phyloP scores from a whole-genome alignment of 2,113 vertebrate species.

The Alexandromys fortis region DNA sequence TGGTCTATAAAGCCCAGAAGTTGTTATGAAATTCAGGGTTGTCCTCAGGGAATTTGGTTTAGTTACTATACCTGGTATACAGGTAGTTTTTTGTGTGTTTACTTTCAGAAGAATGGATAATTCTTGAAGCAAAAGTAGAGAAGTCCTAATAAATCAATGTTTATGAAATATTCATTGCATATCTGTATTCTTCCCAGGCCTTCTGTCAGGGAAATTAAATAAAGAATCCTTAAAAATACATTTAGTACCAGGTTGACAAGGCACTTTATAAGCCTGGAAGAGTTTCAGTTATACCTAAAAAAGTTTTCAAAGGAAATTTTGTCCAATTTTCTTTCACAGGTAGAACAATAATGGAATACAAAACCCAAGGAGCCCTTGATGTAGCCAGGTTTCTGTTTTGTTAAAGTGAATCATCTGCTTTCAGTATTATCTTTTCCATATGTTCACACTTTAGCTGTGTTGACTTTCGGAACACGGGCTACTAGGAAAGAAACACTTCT shows the following conservation, averaged over 20 bases:
- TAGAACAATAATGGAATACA: slow-evolving; percentile 66
- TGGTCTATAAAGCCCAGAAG: slow-evolving; percentile 72
- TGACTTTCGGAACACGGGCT: slow-evolving; percentile 5
- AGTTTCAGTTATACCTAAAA: slow-evolving; percentile 60
- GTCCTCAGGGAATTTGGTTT: slow-evolving; percentile 79
- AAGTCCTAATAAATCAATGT: slow-evolving; percentile 86
- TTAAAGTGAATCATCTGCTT: not conserved
- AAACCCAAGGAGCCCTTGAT: not conserved
- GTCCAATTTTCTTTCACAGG: slow-evolving; percentile 4
- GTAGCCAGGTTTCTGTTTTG: not conserved
- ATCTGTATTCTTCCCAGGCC: slow-evolving; percentile 81
- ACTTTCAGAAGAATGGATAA: slow-evolving; percentile 82
- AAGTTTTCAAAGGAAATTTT: slow-evolving; percentile 53
- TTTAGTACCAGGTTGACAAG: slow-evolving; percentile 85
- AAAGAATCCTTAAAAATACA: slow-evolving; percentile 83
- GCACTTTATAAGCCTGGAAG: slow-evolving; percentile 81
- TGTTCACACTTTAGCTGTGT: not conserved
- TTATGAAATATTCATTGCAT: slow-evolving; percentile 89
- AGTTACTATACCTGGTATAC: slow-evolving; percentile 78
- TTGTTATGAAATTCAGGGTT: slow-evolving; percentile 82
- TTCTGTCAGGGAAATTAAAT: slow-evolving; percentile 82
- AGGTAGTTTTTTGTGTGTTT: slow-evolving; percentile 80
- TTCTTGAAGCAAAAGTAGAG: slow-evolving; percentile 83
- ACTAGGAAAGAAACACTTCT: not conserved
- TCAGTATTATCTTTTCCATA: not conserved